Conservation (phyloP, 2,113 vertebrate genomes). For the Chionomys nivalis region DNA sequence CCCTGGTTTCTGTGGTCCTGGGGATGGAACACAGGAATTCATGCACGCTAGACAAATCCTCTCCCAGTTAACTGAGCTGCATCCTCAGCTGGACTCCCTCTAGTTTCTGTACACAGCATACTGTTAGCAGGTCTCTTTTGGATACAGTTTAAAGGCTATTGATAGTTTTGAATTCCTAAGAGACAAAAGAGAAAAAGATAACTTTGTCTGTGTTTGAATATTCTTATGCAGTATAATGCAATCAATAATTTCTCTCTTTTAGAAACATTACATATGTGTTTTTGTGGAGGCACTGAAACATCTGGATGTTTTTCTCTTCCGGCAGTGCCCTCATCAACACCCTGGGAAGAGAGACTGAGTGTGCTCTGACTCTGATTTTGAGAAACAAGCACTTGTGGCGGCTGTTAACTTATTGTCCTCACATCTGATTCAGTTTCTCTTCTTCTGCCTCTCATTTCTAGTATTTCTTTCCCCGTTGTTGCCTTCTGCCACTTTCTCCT, state of each 20-base stretch:
- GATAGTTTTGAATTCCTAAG: conserved; percentile 1
- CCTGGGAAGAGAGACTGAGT: background rate
- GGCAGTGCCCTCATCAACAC: background rate
- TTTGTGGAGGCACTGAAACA: background rate
- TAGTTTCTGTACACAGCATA: background rate
- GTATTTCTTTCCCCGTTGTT: background rate
- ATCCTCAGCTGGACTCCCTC: no score
- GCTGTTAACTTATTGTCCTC: background rate
- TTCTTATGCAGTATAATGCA: background rate
- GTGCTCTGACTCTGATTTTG: conserved; percentile 30
- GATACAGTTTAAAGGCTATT: conserved; percentile 16
- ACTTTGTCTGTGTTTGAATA: conserved; percentile 30
- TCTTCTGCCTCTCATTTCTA: background rate
- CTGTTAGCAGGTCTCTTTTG: conserved; percentile 24
- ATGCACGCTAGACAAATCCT: background rate
- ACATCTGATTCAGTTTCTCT: background rate
- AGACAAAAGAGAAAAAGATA: background rate
- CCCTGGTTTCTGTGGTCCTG: background rate
- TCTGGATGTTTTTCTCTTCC: conserved; percentile 11
- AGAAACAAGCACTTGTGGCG: conserved; percentile 1
- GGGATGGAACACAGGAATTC: background rate
- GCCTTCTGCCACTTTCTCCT: background rate
- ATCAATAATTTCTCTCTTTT: conserved; percentile 5
- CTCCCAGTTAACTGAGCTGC: background rate
- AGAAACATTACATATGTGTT: conserved; percentile 4